A percentile compares a stretch with the other conserved stretches of the same genome.
Evolutionary conservation across 2,797 vertebrate genomes (phyloP).

Genomic region (Cyclura pinguis): DNA sequence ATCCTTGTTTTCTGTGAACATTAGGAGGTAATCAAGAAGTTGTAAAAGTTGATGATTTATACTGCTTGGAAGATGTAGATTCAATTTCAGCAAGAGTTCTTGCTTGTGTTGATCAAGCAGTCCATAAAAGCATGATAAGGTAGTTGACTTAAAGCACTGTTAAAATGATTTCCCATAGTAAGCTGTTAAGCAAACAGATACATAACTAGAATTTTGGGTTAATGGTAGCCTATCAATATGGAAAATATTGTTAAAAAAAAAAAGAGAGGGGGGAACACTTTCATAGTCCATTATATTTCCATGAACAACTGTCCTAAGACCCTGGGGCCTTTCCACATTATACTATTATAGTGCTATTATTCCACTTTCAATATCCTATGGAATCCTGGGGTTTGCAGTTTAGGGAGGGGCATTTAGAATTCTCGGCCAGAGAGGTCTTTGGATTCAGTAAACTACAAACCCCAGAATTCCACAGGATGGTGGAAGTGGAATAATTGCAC

Average conservation of each 20-base stretch:
- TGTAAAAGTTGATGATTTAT: slow-evolving; percentile 70
- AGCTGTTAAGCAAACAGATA: slow-evolving; percentile 57
- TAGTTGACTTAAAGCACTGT: slow-evolving; percentile 62
- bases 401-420: no score
- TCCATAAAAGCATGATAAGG: slow-evolving; percentile 65
- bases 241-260: not conserved
- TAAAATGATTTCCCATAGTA: slow-evolving; percentile 66
- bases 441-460: no score
- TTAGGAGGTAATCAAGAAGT: slow-evolving; percentile 70
- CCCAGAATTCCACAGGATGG: no score
- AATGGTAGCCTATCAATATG: slow-evolving; percentile 44
- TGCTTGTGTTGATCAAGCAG: slow-evolving; percentile 55
- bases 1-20: slow-evolving; percentile 64
- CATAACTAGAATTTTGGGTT: slow-evolving; percentile 50
- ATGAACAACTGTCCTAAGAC: slow-evolving; percentile 11
- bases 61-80: slow-evolving; percentile 61
- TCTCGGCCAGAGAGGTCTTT: no score
- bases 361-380: no score
- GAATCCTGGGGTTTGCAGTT: no score
- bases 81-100: slow-evolving; percentile 60
- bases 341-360: no score
- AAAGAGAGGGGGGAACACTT: not conserved
- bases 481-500: no score
- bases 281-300: not conserved
- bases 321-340: no score